Base-by-base conservation (phyloP, 2,113 vertebrate species). In the Epinephelus moara region DNA sequence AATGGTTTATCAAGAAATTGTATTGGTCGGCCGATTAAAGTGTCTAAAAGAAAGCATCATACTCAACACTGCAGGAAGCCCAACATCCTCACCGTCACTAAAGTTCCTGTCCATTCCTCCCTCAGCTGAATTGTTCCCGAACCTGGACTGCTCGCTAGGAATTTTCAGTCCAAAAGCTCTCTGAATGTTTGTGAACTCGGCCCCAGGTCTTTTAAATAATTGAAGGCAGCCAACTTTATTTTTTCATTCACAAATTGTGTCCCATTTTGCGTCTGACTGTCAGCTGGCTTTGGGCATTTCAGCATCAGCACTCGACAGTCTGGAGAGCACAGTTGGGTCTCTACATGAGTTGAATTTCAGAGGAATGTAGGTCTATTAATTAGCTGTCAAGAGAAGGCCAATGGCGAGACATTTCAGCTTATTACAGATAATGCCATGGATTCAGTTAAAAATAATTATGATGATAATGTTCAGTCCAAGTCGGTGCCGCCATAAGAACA, bases 371-470 rank as follows among this genome's bases (percentile, higher is more conserved):
- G 55, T 14, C 61, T 76, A 89, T 91, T 89, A 91, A 94, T 93
- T 89, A 86, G 78, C 88, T 90, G 91, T 92, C 90, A 85, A 33
- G 57, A 85, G 80, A 81, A 60, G 64, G 75, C 88, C 89, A 82
- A 49, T 79, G 82, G 83, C 49, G 21, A 84, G 73, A 75, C 70
- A 81, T 85, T 83, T 77, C 10, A 50, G 82, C 75, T 64, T 79
- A 87, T 85, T 90, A 84, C 59, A 81, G 85, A 86, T 82, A 85
- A 92, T 84, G 87, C 86, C 64, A 23, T 30, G 84, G 78, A 91
- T 89, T 86, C 75, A 49, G 76, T 79, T 87, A 75, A 76, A 77
- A 84, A 70, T 82, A 85, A 91, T 91, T 89, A 83, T 50, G 67
- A 82, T 73, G 73, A 82, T 87, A 79, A 78, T 85, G 70, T 61